Conservation (phyloP, 2,888 invertebrate genomes). For the Calameuta idolon region DNA sequence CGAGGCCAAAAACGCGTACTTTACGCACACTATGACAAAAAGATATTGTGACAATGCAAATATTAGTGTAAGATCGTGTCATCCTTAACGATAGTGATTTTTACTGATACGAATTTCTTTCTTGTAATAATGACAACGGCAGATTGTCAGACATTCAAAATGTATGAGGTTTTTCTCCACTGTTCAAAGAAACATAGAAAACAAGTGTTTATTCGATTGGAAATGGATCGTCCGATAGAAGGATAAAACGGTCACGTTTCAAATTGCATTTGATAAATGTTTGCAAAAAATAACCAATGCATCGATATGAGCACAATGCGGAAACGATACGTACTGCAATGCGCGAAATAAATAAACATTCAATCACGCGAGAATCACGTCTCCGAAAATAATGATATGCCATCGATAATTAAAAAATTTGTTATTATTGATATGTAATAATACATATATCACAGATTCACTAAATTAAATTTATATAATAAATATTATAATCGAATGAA, state of each 20-base stretch:
- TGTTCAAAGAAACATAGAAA: constrained; percentile 14
- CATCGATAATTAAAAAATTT: neutral
- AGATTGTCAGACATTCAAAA: neutral
- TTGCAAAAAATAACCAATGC: constrained; percentile 25
- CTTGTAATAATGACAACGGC: neutral
- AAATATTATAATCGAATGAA: neutral
- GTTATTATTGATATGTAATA: neutral
- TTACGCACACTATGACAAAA: too few species aligned
- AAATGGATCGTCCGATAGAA: constrained; percentile 35
- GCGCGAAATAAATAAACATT: neutral
- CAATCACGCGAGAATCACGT: neutral
- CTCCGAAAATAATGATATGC: neutral
- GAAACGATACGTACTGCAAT: neutral
- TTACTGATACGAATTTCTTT: neutral
- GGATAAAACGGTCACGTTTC: constrained; percentile 26
- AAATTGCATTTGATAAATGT: constrained; percentile 38
- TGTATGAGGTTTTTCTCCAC: neutral
- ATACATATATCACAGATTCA: neutral
- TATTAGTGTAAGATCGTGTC: too few species aligned
- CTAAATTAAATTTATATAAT: neutral
- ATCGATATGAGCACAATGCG: neutral
- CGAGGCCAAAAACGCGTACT: too few species aligned
- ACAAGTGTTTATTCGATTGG: constrained; percentile 21
- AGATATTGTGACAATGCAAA: too few species aligned
- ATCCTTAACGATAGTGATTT: neutral